Conservation (phyloP, 2,888 invertebrate genomes). For the Euplagia quadripunctaria region DNA sequence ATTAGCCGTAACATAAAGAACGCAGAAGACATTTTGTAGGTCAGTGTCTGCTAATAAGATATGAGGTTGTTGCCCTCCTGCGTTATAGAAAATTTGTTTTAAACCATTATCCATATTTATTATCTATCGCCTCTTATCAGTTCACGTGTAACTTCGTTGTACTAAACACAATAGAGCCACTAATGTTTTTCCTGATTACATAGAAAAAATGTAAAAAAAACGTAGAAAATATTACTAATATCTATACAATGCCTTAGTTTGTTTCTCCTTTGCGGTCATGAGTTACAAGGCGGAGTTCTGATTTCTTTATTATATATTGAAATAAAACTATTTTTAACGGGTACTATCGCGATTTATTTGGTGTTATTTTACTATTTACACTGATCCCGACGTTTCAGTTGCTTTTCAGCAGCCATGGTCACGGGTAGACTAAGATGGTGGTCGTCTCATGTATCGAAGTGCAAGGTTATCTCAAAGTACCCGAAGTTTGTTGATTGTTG, state of each 20-base stretch:
- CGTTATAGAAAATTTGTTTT: conserved; percentile 19
- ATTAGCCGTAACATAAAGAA: background rate
- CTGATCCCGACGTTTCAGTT: no score
- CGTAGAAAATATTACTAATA: background rate
- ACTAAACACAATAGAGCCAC: background rate
- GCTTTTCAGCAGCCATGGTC: no score
- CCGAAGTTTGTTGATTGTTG: no score
- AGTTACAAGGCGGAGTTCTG: no score
- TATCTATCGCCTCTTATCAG: conserved; percentile 31
- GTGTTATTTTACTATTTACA: no score
- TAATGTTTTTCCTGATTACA: background rate
- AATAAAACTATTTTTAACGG: no score
- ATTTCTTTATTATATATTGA: no score
- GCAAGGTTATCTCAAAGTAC: no score
- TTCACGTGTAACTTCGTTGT: background rate
- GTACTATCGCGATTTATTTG: no score
- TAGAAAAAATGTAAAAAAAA: background rate
- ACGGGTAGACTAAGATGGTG: no score
- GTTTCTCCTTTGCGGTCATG: no score
- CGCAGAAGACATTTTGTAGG: background rate
- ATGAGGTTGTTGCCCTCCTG: conserved; percentile 27
- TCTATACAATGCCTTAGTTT: background rate
- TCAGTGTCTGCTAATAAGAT: conserved; percentile 1
- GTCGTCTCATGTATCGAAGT: no score
- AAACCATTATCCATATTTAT: conserved; percentile 20